Percentiles rank a stretch among this genome's conserved stretches.
Evolutionary conservation across 2,113 vertebrate species (phyloP).

Genomic region (Serilophus lunatus): DNA sequence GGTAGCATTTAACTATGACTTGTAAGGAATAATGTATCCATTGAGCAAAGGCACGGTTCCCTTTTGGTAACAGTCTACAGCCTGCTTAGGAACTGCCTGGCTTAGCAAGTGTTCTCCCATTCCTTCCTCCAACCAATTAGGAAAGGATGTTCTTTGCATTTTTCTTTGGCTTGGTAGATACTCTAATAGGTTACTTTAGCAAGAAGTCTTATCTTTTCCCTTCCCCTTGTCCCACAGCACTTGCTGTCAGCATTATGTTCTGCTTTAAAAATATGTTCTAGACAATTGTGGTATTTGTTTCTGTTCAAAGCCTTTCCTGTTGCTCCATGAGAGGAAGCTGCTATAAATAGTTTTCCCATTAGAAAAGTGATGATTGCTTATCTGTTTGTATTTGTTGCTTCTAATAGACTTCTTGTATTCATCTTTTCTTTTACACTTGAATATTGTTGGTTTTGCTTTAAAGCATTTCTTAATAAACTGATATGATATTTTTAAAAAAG

Average conservation of each 20-base stretch:
- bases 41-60: background rate
- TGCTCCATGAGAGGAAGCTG: background rate
- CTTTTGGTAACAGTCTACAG: background rate
- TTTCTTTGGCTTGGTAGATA: background rate
- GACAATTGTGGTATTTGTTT: background rate
- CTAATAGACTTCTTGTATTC: background rate
- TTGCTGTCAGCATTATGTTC: background rate
- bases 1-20: background rate
- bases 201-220: background rate
- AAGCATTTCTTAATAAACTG: background rate
- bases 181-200: background rate
- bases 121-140: background rate
- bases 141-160: background rate
- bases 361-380: background rate
- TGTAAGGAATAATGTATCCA: background rate
- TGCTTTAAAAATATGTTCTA: background rate
- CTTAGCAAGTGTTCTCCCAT: background rate
- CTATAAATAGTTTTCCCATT: conserved; percentile 2
- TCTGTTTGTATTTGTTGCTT: background rate
- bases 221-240: background rate
- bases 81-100: background rate
- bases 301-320: conserved; percentile 16
- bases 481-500: background rate
- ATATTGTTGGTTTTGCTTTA: background rate
- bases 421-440: background rate